Evolutionary conservation across 1,140 invertebrate genomes (phyloP), one percentile per base, ranked within the genome.

Genomic region (Trichonephila inaurata): DNA sequence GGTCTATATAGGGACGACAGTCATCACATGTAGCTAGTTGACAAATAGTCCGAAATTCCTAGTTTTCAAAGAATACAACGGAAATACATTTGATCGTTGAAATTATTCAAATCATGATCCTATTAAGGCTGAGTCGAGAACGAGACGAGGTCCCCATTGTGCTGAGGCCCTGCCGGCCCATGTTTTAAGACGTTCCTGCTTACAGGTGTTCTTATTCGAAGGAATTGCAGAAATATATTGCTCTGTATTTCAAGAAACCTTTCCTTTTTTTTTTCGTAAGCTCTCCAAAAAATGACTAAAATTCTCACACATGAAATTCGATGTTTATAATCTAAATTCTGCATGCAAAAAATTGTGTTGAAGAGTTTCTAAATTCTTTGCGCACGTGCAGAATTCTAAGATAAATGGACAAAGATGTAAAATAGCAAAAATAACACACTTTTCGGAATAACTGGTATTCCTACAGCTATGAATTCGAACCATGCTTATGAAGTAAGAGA

Each of bases 291-390:
- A 66, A 58, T 85, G 58, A 85, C 21, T 16, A 85, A n/a, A 14
- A 85, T 10, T 51, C 21, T 12, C 2, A 24, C 18, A 87, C 28
- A 88, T 44, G 14, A 89, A 89, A 21, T 89, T 89, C 88, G 88
- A 89, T 89, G 88, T 72, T 72, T 51, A 28, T 58, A 72, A 51
- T 72, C 64, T 66, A 33, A 40, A 89, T 89, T 77, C 58, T 89
- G 40, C 88, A 89, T 89, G 88, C 88, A 89, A 44, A 89, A 89
- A 28, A 60, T 85, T 58, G 82, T 58, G 86, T 40, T 60, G 58
- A 40, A 89, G 64, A 77, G 14, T 60, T 28, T 64, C 21, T 60
- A 51, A 58, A 44, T 88, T 64, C 40, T 61, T 88, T 85, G 62
- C 33, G 33, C 86, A 64, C 24, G 62, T 66, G 86, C 86, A 88